A percentile compares a stretch with the other conserved stretches of the same genome.
Evolutionary conservation across 2,113 vertebrate genomes (phyloP).

Genomic region (Prolemur simus): DNA sequence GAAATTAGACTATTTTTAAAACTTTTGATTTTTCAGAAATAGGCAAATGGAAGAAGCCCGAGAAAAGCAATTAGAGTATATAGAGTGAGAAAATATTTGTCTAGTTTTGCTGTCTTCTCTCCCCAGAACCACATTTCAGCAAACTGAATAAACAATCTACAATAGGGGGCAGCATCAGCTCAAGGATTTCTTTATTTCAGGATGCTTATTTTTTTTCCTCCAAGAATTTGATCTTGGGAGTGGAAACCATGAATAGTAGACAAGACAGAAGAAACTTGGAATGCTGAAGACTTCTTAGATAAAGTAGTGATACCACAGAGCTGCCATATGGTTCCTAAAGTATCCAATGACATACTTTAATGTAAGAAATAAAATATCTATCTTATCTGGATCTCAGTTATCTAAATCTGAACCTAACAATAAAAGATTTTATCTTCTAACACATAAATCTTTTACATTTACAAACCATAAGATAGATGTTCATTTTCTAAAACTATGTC

Average conservation of each 20-base stretch:
- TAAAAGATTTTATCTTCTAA: background rate
- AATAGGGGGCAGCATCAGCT: constrained; percentile 48
- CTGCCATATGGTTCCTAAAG: background rate
- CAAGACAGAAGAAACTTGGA: background rate
- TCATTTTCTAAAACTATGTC: background rate
- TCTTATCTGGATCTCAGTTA: background rate
- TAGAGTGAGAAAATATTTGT: background rate
- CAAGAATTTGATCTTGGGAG: background rate
- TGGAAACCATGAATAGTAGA: background rate
- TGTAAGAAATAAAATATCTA: background rate
- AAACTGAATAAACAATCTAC: background rate
- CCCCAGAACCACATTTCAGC: fast-evolving
- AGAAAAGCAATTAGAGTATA: background rate
- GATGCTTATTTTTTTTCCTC: background rate
- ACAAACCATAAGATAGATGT: background rate
- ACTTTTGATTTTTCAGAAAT: background rate
- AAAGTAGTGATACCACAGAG: background rate
- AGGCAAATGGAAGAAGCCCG: background rate
- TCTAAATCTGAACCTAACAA: background rate
- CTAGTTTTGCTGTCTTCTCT: background rate
- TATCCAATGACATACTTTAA: background rate
- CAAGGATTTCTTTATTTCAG: background rate
- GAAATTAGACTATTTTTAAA: background rate
- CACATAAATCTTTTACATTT: background rate
- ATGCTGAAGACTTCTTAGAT: background rate